Percentiles rank a stretch among this genome's conserved stretches.
Evolutionary conservation across 2,888 invertebrate genomes (phyloP).

Genomic region (Rapana venosa): DNA sequence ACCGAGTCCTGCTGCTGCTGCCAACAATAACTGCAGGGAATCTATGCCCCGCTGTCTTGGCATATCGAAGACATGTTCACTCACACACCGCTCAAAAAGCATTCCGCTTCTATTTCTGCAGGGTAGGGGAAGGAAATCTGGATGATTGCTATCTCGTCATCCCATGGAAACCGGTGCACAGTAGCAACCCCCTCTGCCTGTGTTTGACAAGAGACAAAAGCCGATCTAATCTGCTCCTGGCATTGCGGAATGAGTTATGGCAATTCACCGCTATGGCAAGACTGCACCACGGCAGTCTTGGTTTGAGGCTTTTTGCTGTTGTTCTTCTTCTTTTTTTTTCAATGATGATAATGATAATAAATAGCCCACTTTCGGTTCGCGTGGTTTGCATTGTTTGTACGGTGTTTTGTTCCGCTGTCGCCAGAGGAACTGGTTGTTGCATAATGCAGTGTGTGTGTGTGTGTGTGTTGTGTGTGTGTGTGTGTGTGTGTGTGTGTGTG

Average conservation of each 20-base stretch:
- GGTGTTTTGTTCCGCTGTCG: too few species aligned
- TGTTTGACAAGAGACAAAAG: too few species aligned
- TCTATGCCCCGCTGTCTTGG: conserved; percentile 4
- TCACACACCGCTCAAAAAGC: not conserved
- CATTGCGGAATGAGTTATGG: not conserved
- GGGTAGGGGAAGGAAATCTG: not conserved
- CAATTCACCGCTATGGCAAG: not conserved
- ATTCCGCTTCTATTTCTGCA: not conserved
- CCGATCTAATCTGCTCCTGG: not conserved
- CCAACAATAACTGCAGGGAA: not conserved
- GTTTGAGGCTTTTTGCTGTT: too few species aligned
- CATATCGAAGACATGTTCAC: not conserved
- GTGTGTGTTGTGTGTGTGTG: conserved; percentile 7
- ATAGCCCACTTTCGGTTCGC: too few species aligned
- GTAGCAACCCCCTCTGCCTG: too few species aligned
- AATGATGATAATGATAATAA: too few species aligned
- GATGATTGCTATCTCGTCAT: not conserved
- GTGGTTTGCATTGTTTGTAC: too few species aligned
- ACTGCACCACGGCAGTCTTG: not conserved
- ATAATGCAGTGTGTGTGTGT: not conserved
- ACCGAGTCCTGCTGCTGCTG: not conserved
- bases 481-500: not conserved
- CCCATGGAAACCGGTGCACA: not conserved
- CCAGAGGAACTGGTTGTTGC: not conserved
- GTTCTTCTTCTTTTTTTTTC: too few species aligned